Evolutionary conservation across 2,113 vertebrate species (phyloP), one percentile per base, ranked within the genome.

Genomic region (Xenopus borealis): DNA sequence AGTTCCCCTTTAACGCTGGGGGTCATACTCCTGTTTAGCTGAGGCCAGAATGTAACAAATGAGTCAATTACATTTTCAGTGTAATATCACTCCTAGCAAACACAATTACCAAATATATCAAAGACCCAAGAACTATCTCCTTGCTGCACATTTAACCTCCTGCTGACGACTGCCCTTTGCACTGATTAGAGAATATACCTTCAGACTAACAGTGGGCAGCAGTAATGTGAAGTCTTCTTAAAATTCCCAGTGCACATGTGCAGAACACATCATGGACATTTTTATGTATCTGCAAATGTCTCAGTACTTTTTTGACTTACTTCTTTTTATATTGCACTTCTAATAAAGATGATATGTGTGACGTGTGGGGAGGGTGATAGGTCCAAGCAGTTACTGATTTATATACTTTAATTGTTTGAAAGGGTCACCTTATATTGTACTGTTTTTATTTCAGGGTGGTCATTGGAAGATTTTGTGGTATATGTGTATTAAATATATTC

Each of bases 121-220:
- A 16, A 9, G 16, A n/a, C 14, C 17, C 12, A 55, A 16, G 17
- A 55, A n/a, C 53, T 55, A 55, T 55, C 53, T 50, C 62, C 16
- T 27, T 73, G 52, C 17, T 66, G 20, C 52, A 62, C 27, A 64
- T 50, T 73, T 73, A 57, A 40, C 71, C 71, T 30, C 71, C 71
- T 58, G 62, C 61, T 45, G 62, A 19, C 11, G 11, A 10, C 14
- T 53, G 33, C 50, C 19, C 10, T 44, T 45, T 16, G 65, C 23
- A 27, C 23, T 27, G 23, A 27, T 27, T 27, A 27, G 23, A 27
- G 23, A 27, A 27, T 27, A 27, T 27, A 3, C 23, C 23, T 27
- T 27, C 23, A 27, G 10, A 19, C 52, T 10, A 66, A 66, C 53
- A 19, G 69, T 47, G 19, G 19, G 20, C 44, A 47, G 62, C 47